Conservation (phyloP, 2,797 vertebrate genomes). For the Centropyge bicolor region DNA sequence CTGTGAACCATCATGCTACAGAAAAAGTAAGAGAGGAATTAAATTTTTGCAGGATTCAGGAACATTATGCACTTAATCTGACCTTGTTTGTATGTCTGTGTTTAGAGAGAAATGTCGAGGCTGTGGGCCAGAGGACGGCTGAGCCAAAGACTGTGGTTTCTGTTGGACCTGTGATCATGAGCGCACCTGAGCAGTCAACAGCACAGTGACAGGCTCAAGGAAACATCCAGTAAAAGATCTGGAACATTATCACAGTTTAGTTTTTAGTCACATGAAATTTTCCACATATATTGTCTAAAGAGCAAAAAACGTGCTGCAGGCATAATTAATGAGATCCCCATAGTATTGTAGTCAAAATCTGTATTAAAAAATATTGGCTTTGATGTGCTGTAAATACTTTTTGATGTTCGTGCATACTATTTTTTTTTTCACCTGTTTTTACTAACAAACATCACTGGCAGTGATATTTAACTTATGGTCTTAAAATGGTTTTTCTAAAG, state of each 20-base stretch:
- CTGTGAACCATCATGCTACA: constrained; percentile 64
- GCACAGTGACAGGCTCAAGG: not conserved
- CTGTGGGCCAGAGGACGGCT: not conserved
- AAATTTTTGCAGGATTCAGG: constrained; percentile 4
- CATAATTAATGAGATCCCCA: not conserved
- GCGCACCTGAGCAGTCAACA: not conserved
- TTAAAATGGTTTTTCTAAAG: not conserved
- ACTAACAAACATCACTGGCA: not conserved
- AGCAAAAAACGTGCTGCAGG: not conserved
- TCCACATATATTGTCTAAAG: not conserved
- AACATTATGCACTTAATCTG: constrained; percentile 10
- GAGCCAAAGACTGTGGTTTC: constrained; percentile 52
- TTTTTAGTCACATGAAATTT: not conserved
- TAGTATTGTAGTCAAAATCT: constrained; percentile 17
- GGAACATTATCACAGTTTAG: not conserved
- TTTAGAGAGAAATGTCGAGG: constrained; percentile 62
- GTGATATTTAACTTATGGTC: not conserved
- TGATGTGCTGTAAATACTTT: constrained; percentile 26
- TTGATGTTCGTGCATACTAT: not conserved
- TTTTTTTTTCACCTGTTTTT: not conserved
- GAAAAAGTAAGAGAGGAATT: constrained; percentile 63
- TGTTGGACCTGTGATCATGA: constrained; percentile 46
- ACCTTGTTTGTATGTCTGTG: constrained; percentile 41
- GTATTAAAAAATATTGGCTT: constrained; percentile 15
- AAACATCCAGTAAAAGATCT: not conserved